Percentiles rank a stretch among this genome's conserved stretches.
Conservation (phyloP, 2,797 vertebrate genomes). For the Huso huso region DNA sequence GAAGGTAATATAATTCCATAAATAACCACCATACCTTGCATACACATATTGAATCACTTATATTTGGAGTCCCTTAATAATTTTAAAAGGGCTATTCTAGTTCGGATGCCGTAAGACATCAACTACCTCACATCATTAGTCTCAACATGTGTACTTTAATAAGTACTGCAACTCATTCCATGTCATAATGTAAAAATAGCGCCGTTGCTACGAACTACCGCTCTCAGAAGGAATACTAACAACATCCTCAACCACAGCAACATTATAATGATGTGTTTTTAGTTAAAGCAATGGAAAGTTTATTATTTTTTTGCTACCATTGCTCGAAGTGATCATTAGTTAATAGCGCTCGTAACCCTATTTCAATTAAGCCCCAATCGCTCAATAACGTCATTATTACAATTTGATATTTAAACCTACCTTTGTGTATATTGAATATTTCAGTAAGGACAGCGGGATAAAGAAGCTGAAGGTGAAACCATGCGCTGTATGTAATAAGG, state of each 20-base stretch:
- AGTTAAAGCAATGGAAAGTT: constrained; percentile 19
- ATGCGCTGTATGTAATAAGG: constrained; percentile 60
- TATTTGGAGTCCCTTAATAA: constrained; percentile 35
- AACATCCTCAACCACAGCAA: constrained; percentile 7
- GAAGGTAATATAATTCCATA: constrained; percentile 14
- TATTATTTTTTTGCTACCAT: constrained; percentile 14
- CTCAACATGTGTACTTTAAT: constrained; percentile 32
- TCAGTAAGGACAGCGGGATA: constrained; percentile 45
- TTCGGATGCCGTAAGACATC: constrained; percentile 21
- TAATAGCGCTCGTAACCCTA: neutral
- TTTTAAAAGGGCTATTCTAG: constrained; percentile 32
- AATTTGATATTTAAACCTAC: constrained; percentile 30
- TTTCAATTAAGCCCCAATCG: neutral
- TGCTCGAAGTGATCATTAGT: neutral
- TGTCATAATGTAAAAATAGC: constrained; percentile 28
- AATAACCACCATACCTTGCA: constrained; percentile 18
- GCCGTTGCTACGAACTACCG: constrained; percentile 8
- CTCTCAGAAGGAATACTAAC: constrained; percentile 2
- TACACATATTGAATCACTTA: constrained; percentile 31
- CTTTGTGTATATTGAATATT: constrained; percentile 25
- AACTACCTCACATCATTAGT: too few species aligned
- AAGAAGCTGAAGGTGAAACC: constrained; percentile 73
- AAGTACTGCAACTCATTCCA: constrained; percentile 46
- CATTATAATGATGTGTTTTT: constrained; percentile 14
- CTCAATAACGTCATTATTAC: neutral